phyloP scores from a whole-genome alignment of 2,888 invertebrate species.

The Dynastes grantii region DNA sequence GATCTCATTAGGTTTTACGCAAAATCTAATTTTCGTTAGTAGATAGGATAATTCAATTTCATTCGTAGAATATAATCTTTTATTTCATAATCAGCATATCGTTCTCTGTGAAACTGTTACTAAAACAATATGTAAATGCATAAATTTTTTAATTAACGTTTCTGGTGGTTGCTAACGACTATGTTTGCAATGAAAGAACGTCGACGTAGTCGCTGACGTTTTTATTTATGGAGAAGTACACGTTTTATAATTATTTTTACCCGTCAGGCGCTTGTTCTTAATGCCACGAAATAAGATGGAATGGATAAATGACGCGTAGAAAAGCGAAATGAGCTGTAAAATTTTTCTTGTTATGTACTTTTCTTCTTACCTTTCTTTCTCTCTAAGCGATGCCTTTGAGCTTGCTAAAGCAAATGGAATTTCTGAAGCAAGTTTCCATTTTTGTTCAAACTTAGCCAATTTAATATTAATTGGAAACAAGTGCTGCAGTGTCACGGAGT shows the following conservation, averaged over 20 bases:
- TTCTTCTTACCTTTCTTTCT: not conserved
- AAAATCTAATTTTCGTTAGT: no score
- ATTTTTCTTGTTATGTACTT: slow-evolving; percentile 28
- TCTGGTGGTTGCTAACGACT: not conserved
- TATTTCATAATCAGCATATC: no score
- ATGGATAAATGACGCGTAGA: slow-evolving; percentile 30
- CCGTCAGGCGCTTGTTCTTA: slow-evolving; percentile 22
- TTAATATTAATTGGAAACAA: not conserved
- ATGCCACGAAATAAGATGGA: slow-evolving; percentile 28
- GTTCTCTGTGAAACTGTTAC: no score
- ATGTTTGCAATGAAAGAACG: not conserved
- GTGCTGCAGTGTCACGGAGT: no score
- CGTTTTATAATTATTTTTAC: slow-evolving; percentile 32
- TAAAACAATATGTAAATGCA: not conserved
- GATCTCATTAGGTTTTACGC: no score
- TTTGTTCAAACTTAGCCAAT: not conserved
- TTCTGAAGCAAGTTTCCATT: not conserved
- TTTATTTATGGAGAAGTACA: slow-evolving; percentile 18
- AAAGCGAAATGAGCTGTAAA: slow-evolving; percentile 37
- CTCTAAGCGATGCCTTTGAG: not conserved
- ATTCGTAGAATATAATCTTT: no score
- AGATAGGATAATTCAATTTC: no score
- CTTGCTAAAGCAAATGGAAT: slow-evolving; percentile 5
- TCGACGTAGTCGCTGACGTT: not conserved
- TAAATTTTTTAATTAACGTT: slow-evolving; percentile 3